Evolutionary conservation across 2,888 invertebrate genomes (phyloP), one percentile per base, ranked within the genome.

Genomic region (Argyra leucocephala): DNA sequence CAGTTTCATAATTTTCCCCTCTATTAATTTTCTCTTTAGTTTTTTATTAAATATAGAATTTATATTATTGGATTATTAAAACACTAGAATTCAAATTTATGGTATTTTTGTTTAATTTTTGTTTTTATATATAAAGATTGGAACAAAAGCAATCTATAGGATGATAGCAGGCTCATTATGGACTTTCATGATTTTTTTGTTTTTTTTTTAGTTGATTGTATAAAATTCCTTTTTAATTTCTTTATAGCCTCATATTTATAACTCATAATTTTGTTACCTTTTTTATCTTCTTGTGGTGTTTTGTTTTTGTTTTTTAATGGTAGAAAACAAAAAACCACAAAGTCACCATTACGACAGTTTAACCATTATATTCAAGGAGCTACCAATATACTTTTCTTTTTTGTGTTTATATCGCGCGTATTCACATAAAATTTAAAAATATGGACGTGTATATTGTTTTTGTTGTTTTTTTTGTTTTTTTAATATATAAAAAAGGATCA

Each of bases 321-420:
- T 18, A 48, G 48, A 18, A 15, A 48, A 48, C 48, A 48, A 48
- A 48, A 48, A 48, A 48, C 15, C 48, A 48, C 48, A 48, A 48
- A 48, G 48, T 48, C 48, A 48, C 48, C 48, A 48, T 48, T 48
- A 48, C 48, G 48, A 18, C n/a, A 18, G 48, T 48, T 48, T 48
- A 48, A n/a, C n/a, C n/a, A 48, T 48, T 48, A 48, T 48, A 18
- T 48, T 48, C 2, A 48, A 48, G 48, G 15, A 48, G 48, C 48
- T 48, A 48, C 48, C n/a, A 48, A 10, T n/a, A n/a, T 37, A 37
- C 48, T n/a, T 12, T 18, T 48, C 12, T 48, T 6, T 18, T 18
- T 48, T 48, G 12, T 48, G 48, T 48, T 48, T 48, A 48, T 12
- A 6, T 37, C 10, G 2, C 10, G 2, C 15, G n/a, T 2, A 10